Percentiles rank a stretch among this genome's conserved stretches.
Conservation (phyloP, 2,888 invertebrate species). For the Pollenia amentaria region DNA sequence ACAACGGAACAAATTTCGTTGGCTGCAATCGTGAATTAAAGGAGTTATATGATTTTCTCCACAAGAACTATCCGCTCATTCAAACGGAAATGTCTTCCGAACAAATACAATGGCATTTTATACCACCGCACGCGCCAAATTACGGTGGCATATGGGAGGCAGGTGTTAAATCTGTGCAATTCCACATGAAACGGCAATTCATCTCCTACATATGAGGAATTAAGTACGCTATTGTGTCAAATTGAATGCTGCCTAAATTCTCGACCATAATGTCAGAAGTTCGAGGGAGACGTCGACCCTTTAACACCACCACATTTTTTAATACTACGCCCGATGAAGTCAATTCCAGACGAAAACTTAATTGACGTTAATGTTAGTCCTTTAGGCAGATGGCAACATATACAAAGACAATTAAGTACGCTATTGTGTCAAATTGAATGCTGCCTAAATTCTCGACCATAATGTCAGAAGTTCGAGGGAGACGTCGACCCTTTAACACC, state of each 20-base stretch:
- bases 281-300: too few species aligned
- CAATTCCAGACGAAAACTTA: neutral
- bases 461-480: too few species aligned
- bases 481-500: too few species aligned
- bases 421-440: too few species aligned
- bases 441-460: too few species aligned
- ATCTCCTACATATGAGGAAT: slow-evolving; percentile 57
- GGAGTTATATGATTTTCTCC: neutral
- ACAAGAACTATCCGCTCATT: neutral
- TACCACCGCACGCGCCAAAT: too few species aligned
- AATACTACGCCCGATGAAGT: slow-evolving; percentile 46
- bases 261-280: too few species aligned
- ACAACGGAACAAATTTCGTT: neutral
- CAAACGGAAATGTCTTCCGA: neutral
- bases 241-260: slow-evolving; percentile 54
- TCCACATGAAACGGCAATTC: slow-evolving; percentile 48
- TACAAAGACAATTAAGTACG: too few species aligned
- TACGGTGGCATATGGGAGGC: neutral
- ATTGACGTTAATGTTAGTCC: too few species aligned
- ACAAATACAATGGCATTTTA: neutral
- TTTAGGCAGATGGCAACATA: too few species aligned
- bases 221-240: slow-evolving; percentile 58
- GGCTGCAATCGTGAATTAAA: neutral
- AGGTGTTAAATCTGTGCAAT: neutral
- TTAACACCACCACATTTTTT: too few species aligned